phyloP scores from a whole-genome alignment of 2,113 vertebrate species.

The Acanthisitta chloris region DNA sequence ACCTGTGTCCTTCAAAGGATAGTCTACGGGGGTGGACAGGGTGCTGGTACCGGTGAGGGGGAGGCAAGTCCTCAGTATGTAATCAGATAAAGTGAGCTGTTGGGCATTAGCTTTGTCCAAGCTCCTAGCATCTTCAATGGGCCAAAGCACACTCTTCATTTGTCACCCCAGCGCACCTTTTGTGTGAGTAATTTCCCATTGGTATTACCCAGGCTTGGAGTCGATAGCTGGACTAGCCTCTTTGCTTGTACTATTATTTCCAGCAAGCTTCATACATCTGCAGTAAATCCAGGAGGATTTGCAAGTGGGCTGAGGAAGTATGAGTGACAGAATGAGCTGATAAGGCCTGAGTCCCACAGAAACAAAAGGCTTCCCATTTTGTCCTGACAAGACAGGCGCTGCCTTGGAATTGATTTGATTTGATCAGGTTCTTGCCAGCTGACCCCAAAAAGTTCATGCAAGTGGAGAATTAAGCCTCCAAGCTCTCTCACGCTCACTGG shows the following conservation, averaged over 20 bases:
- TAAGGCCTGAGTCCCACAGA: conserved; percentile 56
- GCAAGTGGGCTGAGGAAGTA: conserved; percentile 52
- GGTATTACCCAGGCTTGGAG: conserved; percentile 77
- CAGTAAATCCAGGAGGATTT: conserved; percentile 82
- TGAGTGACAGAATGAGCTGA: conserved; percentile 74
- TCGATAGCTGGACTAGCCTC: conserved; percentile 71
- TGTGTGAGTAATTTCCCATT: conserved; percentile 87
- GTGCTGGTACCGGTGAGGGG: conserved; percentile 2
- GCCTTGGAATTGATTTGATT: conserved; percentile 68
- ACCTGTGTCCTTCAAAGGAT: conserved; percentile 77
- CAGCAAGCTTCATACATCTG: conserved; percentile 79
- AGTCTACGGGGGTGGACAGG: neutral
- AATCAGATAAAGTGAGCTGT: conserved; percentile 90
- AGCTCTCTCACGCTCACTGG: neutral
- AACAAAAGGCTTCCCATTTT: conserved; percentile 67
- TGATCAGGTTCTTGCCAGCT: conserved; percentile 67
- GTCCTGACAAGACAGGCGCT: conserved; percentile 29
- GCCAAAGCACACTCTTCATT: conserved; percentile 84
- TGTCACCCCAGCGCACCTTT: conserved; percentile 96
- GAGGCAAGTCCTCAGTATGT: conserved; percentile 73
- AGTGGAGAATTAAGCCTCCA: conserved; percentile 12
- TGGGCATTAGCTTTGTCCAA: conserved; percentile 87
- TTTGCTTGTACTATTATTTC: conserved; percentile 81
- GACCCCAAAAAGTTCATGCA: conserved; percentile 40
- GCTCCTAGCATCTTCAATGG: conserved; percentile 74